These are phyloP conservation scores for Myodes glareolus DNA, from an alignment of 2,113 vertebrate genomes.

Conservation along the genomic window DNA sequence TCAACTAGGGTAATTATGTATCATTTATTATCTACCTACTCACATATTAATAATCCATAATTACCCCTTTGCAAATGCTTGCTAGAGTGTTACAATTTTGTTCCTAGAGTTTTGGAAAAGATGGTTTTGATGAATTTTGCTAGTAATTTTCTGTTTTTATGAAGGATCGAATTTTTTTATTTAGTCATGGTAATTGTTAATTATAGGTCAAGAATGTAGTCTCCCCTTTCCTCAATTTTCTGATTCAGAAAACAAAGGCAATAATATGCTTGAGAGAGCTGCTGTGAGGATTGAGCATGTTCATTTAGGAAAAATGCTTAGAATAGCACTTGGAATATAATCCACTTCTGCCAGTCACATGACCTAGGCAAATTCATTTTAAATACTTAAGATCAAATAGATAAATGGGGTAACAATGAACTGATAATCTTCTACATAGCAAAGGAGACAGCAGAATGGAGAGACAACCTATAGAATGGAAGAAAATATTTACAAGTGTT, in stretches of 20 bases:
- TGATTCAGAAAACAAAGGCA: not conserved
- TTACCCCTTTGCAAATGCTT: not conserved
- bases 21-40: not conserved
- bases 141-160: not conserved
- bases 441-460: not conserved
- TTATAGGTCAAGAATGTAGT: not conserved
- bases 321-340: not conserved
- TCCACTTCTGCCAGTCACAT: not conserved
- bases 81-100: not conserved
- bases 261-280: not conserved
- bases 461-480: not conserved
- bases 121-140: not conserved
- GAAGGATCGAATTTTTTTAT: not conserved
- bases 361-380: not conserved
- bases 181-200: not conserved
- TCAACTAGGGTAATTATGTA: not conserved
- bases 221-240: not conserved
- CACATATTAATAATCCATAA: not conserved
- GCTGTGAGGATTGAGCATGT: not conserved
- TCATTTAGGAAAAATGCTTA: constrained; percentile 27
- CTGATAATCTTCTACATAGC: not conserved
- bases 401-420: not conserved
- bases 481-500: not conserved
- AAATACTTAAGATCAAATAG: not conserved
- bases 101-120: not conserved